Evolutionary conservation across 37 sponge, comb jelly and placozoan genomes (phyloP), one percentile per base, ranked within the genome.

Genomic region (Lycopodina hypogea): DNA sequence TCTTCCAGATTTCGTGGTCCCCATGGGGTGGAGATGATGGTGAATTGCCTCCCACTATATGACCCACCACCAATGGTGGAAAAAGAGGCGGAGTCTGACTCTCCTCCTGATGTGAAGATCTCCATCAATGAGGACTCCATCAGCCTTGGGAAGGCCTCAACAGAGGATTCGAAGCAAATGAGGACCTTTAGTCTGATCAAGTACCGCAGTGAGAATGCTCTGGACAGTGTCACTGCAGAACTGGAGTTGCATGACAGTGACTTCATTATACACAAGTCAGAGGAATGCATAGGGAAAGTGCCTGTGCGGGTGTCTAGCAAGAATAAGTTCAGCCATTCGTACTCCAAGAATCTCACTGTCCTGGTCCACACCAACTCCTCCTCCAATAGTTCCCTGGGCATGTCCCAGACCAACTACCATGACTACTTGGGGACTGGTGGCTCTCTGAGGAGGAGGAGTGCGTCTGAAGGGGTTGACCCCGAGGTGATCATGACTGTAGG

Each of bases 31-130:
- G 41, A 75, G 35, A 89, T 89, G 83, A 75, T 83, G 1, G 41
- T 83, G 26, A 89, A 82, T 76, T 89, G 84, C 33, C 75, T 89
- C 51, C 89, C 89, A 1, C 75, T 89, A 11, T 89, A 77, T 40
- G 36, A 61, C 4, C 69, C 76, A 42, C 78, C 75, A 3, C 78
- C 78, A 41, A 3, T 6, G 36, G 7, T 0, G 48, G 50, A 24
- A 42, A 58, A 75, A 32, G 56, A 15, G 32, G 3, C 42, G 34
- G 42, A 38, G 18, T 19, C 34, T 14, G 30, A 3, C 3, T 14
- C 34, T 34, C 3, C 2, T 66, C 29, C 51, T 53, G n/a, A 28
- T 36, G 68, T 1, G 15, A 33, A 51, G 0, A 32, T 12, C 0
- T 50, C 71, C 42, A 78, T 3, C 18, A 24, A 58, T 56, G 32